Evolutionary conservation across 2,797 vertebrate genomes (phyloP), one percentile per base, ranked within the genome.

Genomic region (Neosilurus hyrtlii): DNA sequence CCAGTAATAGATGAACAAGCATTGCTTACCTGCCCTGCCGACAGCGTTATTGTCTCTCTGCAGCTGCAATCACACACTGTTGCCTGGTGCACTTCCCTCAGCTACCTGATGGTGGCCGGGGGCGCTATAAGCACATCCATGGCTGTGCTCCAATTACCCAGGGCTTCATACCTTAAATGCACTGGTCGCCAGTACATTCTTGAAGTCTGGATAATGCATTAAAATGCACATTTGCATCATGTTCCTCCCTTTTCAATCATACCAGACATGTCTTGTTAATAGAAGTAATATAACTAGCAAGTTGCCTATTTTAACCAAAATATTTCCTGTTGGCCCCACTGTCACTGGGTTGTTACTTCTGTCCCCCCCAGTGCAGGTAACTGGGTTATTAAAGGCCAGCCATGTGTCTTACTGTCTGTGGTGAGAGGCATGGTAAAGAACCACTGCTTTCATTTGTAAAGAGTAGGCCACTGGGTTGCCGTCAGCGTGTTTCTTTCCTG

Each of bases 21-120:
- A 89, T 87, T 87, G 83, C 93, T 92, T 93, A 95, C 94, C 94
- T 94, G 94, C 82, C 91, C 87, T 90, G 90, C 91, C 89, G 90
- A 92, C 92, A 89, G 91, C 87, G 92, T 93, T 88, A 93, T 94
- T 92, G 89, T 95, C 86, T 90, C 91, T 92, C 92, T 92, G 92
- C 91, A 90, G 93, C 91, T 90, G 93, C 91, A 86, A 89, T 92
- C 90, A 89, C 88, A 87, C 89, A 65, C 90, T 67, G 90, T 80
- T 87, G 80, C 78, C 87, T 52, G 52, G 16, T 49, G 92, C 89
- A 89, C 85, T 92, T 88, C 90, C 20, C 56, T 35, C 20, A 79
- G 26, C 7, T 82, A 82, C 90, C 93, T 85, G 79, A 74, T 81
- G 62, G 85, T 52, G 79, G 61, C 49, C 65, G 79, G 74, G 78